Base-by-base conservation (phyloP, 23 tunicate genomes). In the Clavelina lepadiformis region DNA sequence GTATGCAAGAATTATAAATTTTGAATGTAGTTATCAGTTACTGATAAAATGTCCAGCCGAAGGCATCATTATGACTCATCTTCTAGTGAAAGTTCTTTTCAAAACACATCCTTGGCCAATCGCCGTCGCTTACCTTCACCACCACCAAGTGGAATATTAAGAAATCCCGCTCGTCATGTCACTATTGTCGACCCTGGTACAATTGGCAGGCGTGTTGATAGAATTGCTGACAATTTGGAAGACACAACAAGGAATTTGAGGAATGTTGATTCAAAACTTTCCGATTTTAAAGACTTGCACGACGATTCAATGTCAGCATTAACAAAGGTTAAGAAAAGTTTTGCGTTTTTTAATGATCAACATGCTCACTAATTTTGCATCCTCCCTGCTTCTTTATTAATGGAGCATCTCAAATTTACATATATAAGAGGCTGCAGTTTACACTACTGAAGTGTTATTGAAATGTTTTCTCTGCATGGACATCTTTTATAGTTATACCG, bases 261-360 rank as follows among this genome's bases (percentile, higher is more conserved):
- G 58, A 67, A 73, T 58, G 79, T 89, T 28, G 85, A 81, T 56
- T 28, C 74, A 0, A 74, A 85, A 54, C 24, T 89, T 2, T 68
- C 89, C 5, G 82, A 71, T 29, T 89, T 47, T 53, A 62, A 58
- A 64, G 83, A 76, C 56, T 28, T 89, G 8, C 97, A 89, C 50
- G 80, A 81, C 63, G 97, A 89, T 65, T 81, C 89, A 4, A 89
- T 89, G 97, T 75, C 84, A 51, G 97, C 97, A 28, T 57, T 89
- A 31, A 74, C 97, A 45, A 89, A 81, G 65, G 97, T 89, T 58
- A 1, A 25, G 13, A 56, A 31, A n/a, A n/a, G n/a, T n/a, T n/a
- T n/a, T n/a, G n/a, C n/a, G n/a, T n/a, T 5, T 56, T n/a, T 23
- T n/a, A 44, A 44, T 15, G 13, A 44, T 11, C 15, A 44, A 44